Conservation (phyloP, 2,113 vertebrate genomes). For the Pitta sordida region DNA sequence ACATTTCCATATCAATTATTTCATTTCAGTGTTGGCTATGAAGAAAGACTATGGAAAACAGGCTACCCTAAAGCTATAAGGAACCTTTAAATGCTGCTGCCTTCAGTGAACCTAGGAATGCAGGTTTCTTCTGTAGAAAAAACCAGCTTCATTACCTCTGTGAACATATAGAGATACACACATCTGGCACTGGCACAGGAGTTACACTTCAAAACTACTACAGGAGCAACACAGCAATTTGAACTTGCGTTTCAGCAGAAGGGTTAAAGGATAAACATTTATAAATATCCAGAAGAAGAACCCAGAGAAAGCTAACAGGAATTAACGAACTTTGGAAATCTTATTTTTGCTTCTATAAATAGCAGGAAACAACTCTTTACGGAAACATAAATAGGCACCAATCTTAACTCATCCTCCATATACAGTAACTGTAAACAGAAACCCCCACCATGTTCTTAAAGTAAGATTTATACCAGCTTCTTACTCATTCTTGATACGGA, state of each 20-base stretch:
- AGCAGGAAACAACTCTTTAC: background rate
- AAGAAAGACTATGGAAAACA: background rate
- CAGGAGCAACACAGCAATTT: background rate
- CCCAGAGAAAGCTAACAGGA: background rate
- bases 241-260: background rate
- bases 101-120: background rate
- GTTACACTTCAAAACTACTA: background rate
- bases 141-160: background rate
- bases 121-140: background rate
- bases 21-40: background rate
- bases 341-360: background rate
- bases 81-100: background rate
- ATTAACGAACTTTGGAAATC: background rate
- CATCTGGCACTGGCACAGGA: background rate
- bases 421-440: background rate
- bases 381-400: background rate
- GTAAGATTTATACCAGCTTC: background rate
- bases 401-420: background rate
- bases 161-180: background rate
- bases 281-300: background rate
- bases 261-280: background rate
- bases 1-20: background rate
- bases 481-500: background rate
- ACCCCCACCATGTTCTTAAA: background rate
- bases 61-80: background rate